A percentile compares a stretch with the other conserved stretches of the same genome.
Conservation (phyloP, 1,140 invertebrate genomes). For the Muscidifurax raptorellus region DNA sequence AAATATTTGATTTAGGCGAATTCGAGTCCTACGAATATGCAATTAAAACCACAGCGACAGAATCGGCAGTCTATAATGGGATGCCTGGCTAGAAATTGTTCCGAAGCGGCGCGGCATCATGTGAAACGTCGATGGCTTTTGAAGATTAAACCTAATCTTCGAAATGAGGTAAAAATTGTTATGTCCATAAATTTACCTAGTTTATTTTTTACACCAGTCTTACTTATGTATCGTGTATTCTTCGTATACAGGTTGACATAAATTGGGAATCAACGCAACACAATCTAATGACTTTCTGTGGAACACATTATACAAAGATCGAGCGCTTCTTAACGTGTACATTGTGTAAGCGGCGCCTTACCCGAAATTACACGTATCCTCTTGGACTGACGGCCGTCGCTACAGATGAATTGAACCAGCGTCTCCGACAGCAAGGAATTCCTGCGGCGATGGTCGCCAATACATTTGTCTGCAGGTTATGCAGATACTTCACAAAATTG, state of each 20-base stretch:
- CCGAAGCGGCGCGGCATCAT: constrained; percentile 80
- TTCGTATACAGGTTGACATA: constrained; percentile 65
- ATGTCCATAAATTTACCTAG: not conserved
- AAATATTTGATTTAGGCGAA: constrained; percentile 63
- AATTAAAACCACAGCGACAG: constrained; percentile 69
- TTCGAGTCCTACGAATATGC: constrained; percentile 70
- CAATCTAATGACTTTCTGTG: constrained; percentile 74
- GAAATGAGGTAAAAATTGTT: constrained; percentile 79
- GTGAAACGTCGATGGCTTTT: constrained; percentile 86
- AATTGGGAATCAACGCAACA: constrained; percentile 73
- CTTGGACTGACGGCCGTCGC: constrained; percentile 74
- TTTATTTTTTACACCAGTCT: constrained; percentile 13
- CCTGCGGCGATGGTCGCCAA: constrained; percentile 74
- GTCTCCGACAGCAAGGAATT: constrained; percentile 80
- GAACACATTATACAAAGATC: constrained; percentile 76
- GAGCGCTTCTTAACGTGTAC: constrained; percentile 84
- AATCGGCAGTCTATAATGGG: constrained; percentile 72
- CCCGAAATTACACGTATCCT: constrained; percentile 83
- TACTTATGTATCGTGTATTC: not conserved
- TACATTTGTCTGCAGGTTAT: constrained; percentile 84
- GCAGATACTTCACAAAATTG: constrained; percentile 84
- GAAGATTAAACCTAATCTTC: constrained; percentile 82
- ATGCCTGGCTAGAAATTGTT: constrained; percentile 75
- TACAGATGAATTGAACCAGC: constrained; percentile 81
- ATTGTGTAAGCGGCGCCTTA: constrained; percentile 83